phyloP scores from a whole-genome alignment of 2,888 invertebrate genomes.

The Clistopyga incitator region DNA sequence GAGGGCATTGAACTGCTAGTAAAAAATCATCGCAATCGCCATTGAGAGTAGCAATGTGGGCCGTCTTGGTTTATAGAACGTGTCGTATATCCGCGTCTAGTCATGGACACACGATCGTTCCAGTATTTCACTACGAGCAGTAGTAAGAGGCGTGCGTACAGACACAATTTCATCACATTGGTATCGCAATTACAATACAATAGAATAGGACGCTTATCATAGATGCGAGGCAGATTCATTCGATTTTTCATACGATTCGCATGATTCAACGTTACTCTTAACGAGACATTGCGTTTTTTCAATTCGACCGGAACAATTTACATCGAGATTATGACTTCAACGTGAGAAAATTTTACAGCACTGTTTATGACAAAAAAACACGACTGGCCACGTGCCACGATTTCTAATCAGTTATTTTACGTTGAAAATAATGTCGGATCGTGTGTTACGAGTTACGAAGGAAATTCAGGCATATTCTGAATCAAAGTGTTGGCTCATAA shows the following conservation, averaged over 20 bases:
- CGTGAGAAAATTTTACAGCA: too few relatives aligned
- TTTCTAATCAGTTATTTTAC: too few relatives aligned
- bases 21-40: neutral
- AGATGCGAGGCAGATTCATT: neutral
- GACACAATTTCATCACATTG: neutral
- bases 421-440: too few relatives aligned
- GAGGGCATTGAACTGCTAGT: slow-evolving; percentile 31
- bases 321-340: too few relatives aligned
- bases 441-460: neutral
- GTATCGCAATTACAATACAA: neutral
- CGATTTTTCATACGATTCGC: too few relatives aligned
- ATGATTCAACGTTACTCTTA: neutral
- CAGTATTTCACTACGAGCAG: neutral
- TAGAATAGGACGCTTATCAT: neutral
- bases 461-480: neutral
- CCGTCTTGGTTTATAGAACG: neutral
- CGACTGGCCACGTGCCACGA: too few relatives aligned
- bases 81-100: neutral
- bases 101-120: neutral
- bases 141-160: neutral
- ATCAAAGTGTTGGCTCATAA: neutral
- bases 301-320: too few relatives aligned
- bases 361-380: too few relatives aligned
- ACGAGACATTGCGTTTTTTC: neutral
- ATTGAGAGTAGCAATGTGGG: neutral